These are phyloP conservation scores for Alfaro cultratus DNA, from an alignment of 2,797 vertebrate species.

Conservation along the genomic window DNA sequence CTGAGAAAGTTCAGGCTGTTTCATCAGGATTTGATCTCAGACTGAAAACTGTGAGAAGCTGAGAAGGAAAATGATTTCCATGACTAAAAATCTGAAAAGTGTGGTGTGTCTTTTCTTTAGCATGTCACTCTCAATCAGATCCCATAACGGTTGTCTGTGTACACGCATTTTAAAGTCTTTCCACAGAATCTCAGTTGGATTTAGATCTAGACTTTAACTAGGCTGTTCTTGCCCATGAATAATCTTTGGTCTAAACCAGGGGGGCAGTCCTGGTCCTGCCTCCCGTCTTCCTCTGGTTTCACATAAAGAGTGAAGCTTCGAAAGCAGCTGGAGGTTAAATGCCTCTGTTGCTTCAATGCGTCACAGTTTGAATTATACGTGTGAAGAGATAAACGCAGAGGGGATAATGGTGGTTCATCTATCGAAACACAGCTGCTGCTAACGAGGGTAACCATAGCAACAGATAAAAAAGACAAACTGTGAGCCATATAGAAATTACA, in stretches of 20 bases:
- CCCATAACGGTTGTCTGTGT: background rate
- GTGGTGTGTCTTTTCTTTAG: background rate
- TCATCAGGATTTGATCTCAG: background rate
- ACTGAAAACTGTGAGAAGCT: background rate
- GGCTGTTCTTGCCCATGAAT: background rate
- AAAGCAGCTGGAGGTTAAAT: slow-evolving; percentile 29
- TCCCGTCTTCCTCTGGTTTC: background rate
- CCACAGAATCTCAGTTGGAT: background rate
- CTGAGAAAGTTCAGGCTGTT: background rate
- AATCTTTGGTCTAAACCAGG: background rate
- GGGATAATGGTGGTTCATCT: slow-evolving; percentile 33
- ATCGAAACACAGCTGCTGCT: slow-evolving; percentile 4
- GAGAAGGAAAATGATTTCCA: background rate
- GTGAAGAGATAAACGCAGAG: slow-evolving; percentile 36
- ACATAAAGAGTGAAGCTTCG: background rate
- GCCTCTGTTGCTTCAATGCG: slow-evolving; percentile 1
- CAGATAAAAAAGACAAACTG: background rate
- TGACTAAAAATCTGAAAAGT: background rate
- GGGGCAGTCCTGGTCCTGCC: too few relatives aligned
- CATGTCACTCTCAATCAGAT: background rate
- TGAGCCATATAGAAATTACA: background rate
- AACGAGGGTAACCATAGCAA: background rate
- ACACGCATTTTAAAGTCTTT: background rate
- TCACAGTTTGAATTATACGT: slow-evolving; percentile 4
- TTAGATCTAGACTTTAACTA: background rate